Evolutionary conservation across 2,113 vertebrate species (phyloP).

Genomic region (Gobiocypris rarus): DNA sequence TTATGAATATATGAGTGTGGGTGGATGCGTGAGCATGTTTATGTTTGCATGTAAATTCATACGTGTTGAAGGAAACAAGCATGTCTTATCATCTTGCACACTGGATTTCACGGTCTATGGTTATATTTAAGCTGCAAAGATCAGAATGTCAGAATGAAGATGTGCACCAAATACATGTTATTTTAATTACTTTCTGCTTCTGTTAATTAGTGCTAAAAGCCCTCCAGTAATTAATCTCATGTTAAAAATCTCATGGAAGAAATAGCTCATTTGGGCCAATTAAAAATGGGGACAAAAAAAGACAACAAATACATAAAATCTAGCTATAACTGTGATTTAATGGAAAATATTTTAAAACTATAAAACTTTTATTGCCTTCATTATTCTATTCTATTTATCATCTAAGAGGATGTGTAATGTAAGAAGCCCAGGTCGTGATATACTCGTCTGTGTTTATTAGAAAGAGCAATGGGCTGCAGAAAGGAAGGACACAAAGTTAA

Average conservation of each 20-base stretch:
- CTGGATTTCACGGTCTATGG: not conserved
- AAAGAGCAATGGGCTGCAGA: not conserved
- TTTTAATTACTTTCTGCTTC: not conserved
- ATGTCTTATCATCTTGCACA: not conserved
- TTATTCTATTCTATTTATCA: no score
- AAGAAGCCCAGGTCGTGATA: not conserved
- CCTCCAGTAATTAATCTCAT: not conserved
- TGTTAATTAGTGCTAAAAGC: not conserved
- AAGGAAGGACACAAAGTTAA: slow-evolving; percentile 15
- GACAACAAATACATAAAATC: not conserved
- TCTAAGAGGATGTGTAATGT: not conserved
- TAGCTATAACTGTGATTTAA: not conserved
- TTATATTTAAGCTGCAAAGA: not conserved
- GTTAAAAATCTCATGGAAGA: not conserved
- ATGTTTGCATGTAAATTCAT: not conserved
- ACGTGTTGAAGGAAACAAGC: not conserved
- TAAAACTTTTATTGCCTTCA: no score
- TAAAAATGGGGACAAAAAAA: not conserved
- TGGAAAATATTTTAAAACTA: not conserved
- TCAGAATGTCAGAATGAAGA: not conserved
- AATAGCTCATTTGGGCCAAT: not conserved
- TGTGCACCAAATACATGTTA: not conserved
- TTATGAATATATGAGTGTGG: not conserved
- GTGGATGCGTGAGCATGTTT: not conserved
- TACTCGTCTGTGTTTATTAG: not conserved